Conservation (phyloP, 2,113 vertebrate species). For the Telmatochromis brachygnathus region DNA sequence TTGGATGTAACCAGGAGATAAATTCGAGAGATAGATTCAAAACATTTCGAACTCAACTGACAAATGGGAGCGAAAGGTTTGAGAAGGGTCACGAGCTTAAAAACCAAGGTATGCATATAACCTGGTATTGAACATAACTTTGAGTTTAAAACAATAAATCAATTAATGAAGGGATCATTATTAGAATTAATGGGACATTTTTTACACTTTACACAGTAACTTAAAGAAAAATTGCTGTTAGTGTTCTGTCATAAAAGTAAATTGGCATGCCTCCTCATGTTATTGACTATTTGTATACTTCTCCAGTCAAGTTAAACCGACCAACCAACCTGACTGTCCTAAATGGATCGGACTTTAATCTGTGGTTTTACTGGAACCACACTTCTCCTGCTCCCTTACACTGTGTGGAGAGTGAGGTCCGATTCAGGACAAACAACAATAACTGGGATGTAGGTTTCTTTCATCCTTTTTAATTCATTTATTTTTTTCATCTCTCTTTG, state of each 20-base stretch:
- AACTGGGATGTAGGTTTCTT: constrained; percentile 18
- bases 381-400: rapidly evolving
- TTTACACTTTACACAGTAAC: not conserved
- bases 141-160: not conserved
- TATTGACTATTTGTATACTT: not conserved
- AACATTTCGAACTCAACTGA: not conserved
- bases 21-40: not conserved
- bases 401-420: constrained; percentile 23
- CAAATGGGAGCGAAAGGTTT: rapidly evolving
- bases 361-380: constrained; percentile 53
- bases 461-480: not conserved
- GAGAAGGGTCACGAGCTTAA: rapidly evolving
- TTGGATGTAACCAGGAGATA: constrained; percentile 1
- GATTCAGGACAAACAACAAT: not conserved
- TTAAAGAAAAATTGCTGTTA: not conserved
- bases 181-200: not conserved
- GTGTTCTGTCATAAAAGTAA: not conserved
- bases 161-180: not conserved
- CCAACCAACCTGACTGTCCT: constrained; percentile 37
- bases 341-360: constrained; percentile 6
- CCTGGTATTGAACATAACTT: not conserved
- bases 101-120: not conserved
- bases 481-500: not conserved
- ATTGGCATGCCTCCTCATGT: not conserved
- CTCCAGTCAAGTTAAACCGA: constrained; percentile 40